Evolutionary conservation across 2,113 vertebrate genomes (phyloP).

Genomic region (Hippocampus barbouri): DNA sequence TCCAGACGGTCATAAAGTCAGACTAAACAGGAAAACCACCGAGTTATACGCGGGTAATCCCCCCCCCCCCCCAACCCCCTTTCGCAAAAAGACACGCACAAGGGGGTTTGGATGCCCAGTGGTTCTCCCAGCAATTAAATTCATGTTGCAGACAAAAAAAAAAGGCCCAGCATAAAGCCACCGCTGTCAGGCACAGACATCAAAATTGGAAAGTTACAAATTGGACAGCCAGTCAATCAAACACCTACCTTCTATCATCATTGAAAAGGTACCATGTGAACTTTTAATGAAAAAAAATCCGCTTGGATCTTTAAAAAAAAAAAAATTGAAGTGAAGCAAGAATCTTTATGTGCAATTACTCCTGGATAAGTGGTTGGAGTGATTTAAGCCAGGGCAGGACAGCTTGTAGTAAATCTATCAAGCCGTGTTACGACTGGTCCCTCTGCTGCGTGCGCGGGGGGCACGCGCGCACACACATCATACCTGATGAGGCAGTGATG

Average conservation of each 20-base stretch:
- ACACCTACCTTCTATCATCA: neutral
- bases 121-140: conserved; percentile 15
- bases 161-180: neutral
- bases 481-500: conserved; percentile 66
- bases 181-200: neutral
- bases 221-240: neutral
- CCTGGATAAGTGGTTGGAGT: conserved; percentile 58
- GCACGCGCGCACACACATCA: conserved; percentile 16
- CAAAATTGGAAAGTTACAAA: neutral
- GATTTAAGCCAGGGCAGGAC: conserved; percentile 58
- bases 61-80: neutral
- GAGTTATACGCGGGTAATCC: conserved; percentile 55
- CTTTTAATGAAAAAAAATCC: neutral
- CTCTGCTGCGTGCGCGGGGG: neutral
- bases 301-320: conserved; percentile 8
- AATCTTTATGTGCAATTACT: conserved; percentile 58
- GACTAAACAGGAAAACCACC: conserved; percentile 71
- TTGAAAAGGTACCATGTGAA: neutral
- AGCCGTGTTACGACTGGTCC: conserved; percentile 37
- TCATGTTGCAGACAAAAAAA: conserved; percentile 23
- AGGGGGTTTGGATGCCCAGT: conserved; percentile 21
- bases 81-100: conserved; percentile 22
- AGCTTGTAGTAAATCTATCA: conserved; percentile 59
- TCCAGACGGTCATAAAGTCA: conserved; percentile 60
- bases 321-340: conserved; percentile 10